A percentile compares a stretch with the other conserved stretches of the same genome.
These are phyloP conservation scores for Selene dorsalis DNA, from an alignment of 2,797 vertebrate genomes.

Conservation along the genomic window DNA sequence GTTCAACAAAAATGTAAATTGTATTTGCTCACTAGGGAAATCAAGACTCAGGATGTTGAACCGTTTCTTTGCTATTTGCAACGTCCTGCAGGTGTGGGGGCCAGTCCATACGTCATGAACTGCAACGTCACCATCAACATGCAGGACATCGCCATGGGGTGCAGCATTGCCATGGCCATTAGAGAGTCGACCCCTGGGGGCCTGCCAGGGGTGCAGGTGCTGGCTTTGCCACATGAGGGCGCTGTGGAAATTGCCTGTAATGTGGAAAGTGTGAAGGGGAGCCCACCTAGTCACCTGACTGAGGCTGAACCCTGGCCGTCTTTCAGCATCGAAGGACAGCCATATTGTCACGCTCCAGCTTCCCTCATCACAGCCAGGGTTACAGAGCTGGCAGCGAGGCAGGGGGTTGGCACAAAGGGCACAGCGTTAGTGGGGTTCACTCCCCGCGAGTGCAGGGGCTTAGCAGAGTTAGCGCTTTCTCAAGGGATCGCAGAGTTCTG, in stretches of 20 bases:
- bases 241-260: conserved; percentile 85
- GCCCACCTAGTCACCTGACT: neutral
- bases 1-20: neutral
- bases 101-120: conserved; percentile 85
- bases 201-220: conserved; percentile 83
- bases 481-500: conserved; percentile 82
- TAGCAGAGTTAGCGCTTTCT: conserved; percentile 80
- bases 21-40: neutral
- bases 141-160: conserved; percentile 77
- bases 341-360: conserved; percentile 78
- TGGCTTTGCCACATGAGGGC: conserved; percentile 82
- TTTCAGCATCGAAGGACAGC: conserved; percentile 70
- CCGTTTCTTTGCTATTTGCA: neutral
- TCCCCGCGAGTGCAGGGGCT: conserved; percentile 79
- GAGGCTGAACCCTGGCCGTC: conserved; percentile 55
- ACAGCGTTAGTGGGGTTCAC: conserved; percentile 83
- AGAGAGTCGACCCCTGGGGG: conserved; percentile 76
- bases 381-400: conserved; percentile 71
- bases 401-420: conserved; percentile 72
- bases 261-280: conserved; percentile 80
- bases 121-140: conserved; percentile 86
- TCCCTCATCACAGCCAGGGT: conserved; percentile 78
- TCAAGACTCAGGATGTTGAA: neutral
- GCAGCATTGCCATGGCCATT: conserved; percentile 73
- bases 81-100: conserved; percentile 77